Percentiles rank a stretch among this genome's conserved stretches.
Conservation (phyloP, 2,888 invertebrate species). For the Macaria liturata region DNA sequence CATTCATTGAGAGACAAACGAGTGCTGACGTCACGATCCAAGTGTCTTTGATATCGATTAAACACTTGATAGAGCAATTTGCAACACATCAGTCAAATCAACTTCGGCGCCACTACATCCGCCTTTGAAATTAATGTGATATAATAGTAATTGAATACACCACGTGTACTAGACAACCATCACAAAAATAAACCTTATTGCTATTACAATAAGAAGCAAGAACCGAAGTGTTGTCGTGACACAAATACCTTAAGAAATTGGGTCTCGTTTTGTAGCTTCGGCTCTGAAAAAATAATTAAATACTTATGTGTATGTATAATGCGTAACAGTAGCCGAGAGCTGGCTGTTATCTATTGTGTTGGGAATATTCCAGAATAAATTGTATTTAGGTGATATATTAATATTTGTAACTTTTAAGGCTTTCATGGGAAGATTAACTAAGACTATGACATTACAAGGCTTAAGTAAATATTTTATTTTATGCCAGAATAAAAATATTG, state of each 20-base stretch:
- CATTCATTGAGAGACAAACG: no score
- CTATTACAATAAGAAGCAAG: neutral
- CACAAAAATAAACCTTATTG: slow-evolving; percentile 2
- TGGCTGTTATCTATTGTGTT: no score
- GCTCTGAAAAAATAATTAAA: neutral
- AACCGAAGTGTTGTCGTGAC: neutral
- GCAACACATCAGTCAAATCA: slow-evolving; percentile 17
- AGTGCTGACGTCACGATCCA: slow-evolving; percentile 1
- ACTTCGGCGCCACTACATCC: slow-evolving; percentile 29
- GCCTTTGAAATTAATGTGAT: slow-evolving; percentile 19
- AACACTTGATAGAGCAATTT: slow-evolving; percentile 10
- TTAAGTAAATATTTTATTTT: no score
- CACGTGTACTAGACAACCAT: slow-evolving; percentile 4
- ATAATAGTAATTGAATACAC: slow-evolving; percentile 18
- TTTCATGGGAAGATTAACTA: no score
- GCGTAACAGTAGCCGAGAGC: neutral
- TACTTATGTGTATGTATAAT: neutral
- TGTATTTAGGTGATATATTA: neutral
- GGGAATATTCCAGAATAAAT: no score
- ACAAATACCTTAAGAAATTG: slow-evolving; percentile 7
- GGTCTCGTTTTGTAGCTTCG: slow-evolving; percentile 2
- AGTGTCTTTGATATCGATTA: slow-evolving; percentile 8
- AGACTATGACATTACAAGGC: no score
- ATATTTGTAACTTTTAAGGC: no score
- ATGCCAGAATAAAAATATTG: no score